These are phyloP conservation scores for Nicator chloris DNA, from an alignment of 2,113 vertebrate species.

Conservation along the genomic window DNA sequence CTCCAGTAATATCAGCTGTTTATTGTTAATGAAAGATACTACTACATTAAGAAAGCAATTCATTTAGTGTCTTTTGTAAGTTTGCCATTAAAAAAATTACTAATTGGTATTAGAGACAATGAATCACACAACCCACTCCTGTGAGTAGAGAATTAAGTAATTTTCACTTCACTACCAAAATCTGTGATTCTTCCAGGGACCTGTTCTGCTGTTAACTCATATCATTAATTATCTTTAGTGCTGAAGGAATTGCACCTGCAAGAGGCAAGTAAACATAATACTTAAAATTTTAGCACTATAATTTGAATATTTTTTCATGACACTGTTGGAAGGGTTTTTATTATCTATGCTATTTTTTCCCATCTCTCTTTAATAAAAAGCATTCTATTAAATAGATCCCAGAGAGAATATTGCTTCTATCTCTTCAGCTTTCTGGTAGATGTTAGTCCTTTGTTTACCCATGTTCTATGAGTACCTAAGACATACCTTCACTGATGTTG, in stretches of 20 bases:
- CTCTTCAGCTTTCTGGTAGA: background rate
- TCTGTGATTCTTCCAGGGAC: background rate
- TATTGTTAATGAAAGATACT: constrained; percentile 37
- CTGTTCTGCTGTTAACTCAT: background rate
- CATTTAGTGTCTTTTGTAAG: background rate
- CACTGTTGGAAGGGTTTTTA: rapidly evolving
- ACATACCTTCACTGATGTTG: background rate
- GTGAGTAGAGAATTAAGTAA: background rate
- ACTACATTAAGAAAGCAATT: constrained; percentile 5
- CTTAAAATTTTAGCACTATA: background rate
- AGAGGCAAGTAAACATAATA: background rate
- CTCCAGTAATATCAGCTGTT: constrained; percentile 10
- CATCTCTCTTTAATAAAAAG: background rate
- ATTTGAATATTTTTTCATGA: background rate
- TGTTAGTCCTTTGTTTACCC: background rate
- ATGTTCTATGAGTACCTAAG: background rate
- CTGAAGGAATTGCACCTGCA: background rate
- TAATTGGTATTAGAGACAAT: background rate
- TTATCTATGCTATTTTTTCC: background rate
- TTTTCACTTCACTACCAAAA: background rate
- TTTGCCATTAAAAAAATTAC: background rate
- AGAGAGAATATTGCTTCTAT: background rate
- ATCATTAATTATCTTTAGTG: background rate
- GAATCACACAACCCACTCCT: background rate
- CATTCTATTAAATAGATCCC: background rate